phyloP scores from a whole-genome alignment of 2,888 invertebrate genomes.

The Pristionchus japonicus region DNA sequence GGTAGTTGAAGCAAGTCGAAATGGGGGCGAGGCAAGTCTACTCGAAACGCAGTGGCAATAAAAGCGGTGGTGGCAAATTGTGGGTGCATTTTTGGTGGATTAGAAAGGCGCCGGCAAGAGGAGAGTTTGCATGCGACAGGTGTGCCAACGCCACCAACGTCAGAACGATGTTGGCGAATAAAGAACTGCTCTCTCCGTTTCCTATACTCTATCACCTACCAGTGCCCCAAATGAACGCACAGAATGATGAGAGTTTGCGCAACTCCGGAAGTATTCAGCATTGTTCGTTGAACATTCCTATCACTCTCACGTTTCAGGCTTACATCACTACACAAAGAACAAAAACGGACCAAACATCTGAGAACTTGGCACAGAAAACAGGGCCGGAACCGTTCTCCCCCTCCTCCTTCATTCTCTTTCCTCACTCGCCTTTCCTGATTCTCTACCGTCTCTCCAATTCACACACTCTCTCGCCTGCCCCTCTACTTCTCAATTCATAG shows the following conservation, averaged over 20 bases:
- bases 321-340: too few species aligned
- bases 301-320: too few species aligned
- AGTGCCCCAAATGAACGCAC: neutral
- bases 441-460: neutral
- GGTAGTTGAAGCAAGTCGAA: neutral
- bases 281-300: too few species aligned
- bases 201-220: neutral
- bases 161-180: too few species aligned
- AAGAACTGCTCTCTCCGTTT: neutral
- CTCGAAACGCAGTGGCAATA: neutral
- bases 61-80: neutral
- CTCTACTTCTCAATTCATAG: slow-evolving; percentile 40
- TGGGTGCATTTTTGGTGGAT: neutral
- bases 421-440: neutral
- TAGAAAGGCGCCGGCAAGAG: neutral
- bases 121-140: neutral
- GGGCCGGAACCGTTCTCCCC: neutral
- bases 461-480: neutral
- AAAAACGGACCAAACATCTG: too few species aligned
- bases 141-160: neutral
- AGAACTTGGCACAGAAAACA: neutral
- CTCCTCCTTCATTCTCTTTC: neutral
- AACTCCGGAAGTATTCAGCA: neutral
- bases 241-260: neutral
- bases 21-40: neutral